Conservation (phyloP, 2,888 invertebrate genomes). For the Fragum fragum region DNA sequence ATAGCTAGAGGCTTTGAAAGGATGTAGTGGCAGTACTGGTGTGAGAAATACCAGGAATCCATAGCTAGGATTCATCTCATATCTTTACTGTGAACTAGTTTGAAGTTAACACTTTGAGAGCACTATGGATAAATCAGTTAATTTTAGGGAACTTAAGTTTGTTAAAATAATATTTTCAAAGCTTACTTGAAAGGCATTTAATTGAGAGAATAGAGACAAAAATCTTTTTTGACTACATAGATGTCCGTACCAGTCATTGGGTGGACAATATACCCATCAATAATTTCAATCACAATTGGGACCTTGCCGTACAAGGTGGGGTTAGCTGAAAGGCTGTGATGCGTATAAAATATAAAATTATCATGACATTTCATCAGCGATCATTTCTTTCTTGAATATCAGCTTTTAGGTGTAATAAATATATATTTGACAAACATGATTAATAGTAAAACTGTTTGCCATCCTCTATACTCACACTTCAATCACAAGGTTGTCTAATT, state of each 20-base stretch:
- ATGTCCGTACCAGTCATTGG: not conserved
- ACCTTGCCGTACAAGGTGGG: constrained; percentile 7
- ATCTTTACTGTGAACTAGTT: too few species aligned
- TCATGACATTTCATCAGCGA: not conserved
- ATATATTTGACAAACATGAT: not conserved
- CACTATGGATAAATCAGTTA: too few species aligned
- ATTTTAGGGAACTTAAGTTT: too few species aligned
- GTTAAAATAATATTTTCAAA: not conserved
- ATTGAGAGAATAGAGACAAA: not conserved
- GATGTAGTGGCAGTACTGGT: too few species aligned
- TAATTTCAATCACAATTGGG: constrained; percentile 15
- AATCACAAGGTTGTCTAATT: too few species aligned
- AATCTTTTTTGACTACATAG: not conserved
- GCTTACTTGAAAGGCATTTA: not conserved
- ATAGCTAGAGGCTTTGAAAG: too few species aligned
- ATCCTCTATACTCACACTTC: too few species aligned
- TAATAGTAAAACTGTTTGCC: not conserved
- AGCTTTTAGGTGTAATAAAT: not conserved
- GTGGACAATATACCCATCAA: constrained; percentile 14
- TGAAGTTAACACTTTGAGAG: too few species aligned
- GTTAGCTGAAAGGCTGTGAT: not conserved
- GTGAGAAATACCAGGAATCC: too few species aligned
- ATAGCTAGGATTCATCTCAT: too few species aligned
- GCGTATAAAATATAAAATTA: constrained; percentile 13
- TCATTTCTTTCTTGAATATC: constrained; percentile 8